Percentiles rank a stretch among this genome's conserved stretches.
These are phyloP conservation scores for Pammene fasciana DNA, from an alignment of 2,888 invertebrate species.

Conservation along the genomic window DNA sequence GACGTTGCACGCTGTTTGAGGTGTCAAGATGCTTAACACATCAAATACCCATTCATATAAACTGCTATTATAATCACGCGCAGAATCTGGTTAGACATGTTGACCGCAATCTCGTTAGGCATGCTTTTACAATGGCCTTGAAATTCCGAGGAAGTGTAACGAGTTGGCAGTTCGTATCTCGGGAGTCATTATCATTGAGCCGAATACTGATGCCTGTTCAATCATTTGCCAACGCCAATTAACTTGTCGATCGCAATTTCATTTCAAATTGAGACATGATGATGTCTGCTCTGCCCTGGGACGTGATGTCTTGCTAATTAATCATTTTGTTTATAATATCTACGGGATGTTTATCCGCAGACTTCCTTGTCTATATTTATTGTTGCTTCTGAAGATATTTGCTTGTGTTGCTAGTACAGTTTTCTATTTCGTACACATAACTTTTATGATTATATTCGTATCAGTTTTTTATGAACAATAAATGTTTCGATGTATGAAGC, in stretches of 20 bases:
- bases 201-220: constrained; percentile 24
- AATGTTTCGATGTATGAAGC: too few relatives aligned
- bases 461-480: neutral
- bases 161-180: constrained; percentile 27
- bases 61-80: constrained; percentile 6
- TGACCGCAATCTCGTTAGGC: constrained; percentile 36
- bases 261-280: constrained; percentile 14
- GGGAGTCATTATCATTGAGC: constrained; percentile 26
- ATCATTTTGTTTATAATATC: constrained; percentile 44
- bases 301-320: constrained; percentile 19
- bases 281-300: neutral
- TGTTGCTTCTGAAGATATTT: constrained; percentile 44
- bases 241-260: constrained; percentile 25
- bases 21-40: too few relatives aligned
- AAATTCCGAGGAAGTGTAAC: constrained; percentile 38
- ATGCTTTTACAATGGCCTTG: constrained; percentile 39
- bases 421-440: neutral
- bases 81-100: constrained; percentile 38
- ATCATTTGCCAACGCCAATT: constrained; percentile 35
- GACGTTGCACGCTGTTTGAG: too few relatives aligned
- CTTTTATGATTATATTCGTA: neutral
- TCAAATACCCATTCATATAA: neutral
- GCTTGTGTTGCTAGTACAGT: constrained; percentile 27
- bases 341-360: constrained; percentile 59
- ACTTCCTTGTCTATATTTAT: constrained; percentile 53